Percentiles rank a stretch among this genome's conserved stretches.
Evolutionary conservation across 2,888 invertebrate species (phyloP).

Genomic region (Drosophila affinis): DNA sequence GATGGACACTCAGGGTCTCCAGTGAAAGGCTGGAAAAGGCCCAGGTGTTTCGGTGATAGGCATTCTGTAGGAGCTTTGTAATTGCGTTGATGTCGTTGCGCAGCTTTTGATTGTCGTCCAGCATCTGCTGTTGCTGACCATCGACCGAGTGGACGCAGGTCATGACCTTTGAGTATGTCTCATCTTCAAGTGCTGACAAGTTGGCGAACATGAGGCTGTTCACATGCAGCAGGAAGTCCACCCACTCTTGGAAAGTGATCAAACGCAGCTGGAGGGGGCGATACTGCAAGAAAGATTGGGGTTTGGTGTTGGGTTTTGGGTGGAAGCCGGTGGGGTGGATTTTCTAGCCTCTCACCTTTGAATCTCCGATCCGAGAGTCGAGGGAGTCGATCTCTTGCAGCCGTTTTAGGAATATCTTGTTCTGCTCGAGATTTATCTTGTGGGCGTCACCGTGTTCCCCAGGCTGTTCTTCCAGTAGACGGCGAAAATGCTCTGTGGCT

Average conservation of each 20-base stretch:
- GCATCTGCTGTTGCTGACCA: slow-evolving; percentile 54
- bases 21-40: slow-evolving; percentile 83
- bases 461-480: slow-evolving; percentile 35
- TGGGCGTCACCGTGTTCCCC: slow-evolving; percentile 52
- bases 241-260: slow-evolving; percentile 86
- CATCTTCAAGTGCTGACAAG: slow-evolving; percentile 87
- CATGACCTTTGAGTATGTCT: slow-evolving; percentile 86
- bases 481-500: slow-evolving; percentile 37
- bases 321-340: too few relatives aligned
- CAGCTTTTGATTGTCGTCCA: slow-evolving; percentile 68
- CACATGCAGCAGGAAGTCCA: slow-evolving; percentile 86
- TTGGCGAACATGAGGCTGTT: slow-evolving; percentile 86
- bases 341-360: slow-evolving; percentile 53
- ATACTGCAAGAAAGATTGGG: slow-evolving; percentile 30
- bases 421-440: slow-evolving; percentile 85
- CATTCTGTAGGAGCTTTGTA: slow-evolving; percentile 84
- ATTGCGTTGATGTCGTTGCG: slow-evolving; percentile 83
- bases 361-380: slow-evolving; percentile 79
- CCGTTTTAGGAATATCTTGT: slow-evolving; percentile 86
- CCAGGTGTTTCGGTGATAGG: slow-evolving; percentile 83
- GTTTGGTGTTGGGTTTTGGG: background rate
- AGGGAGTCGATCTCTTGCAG: slow-evolving; percentile 86
- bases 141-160: slow-evolving; percentile 81
- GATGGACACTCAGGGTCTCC: slow-evolving; percentile 82
- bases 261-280: slow-evolving; percentile 86